Conservation (phyloP, 2,888 invertebrate genomes). For the Marronus borbonicus region DNA sequence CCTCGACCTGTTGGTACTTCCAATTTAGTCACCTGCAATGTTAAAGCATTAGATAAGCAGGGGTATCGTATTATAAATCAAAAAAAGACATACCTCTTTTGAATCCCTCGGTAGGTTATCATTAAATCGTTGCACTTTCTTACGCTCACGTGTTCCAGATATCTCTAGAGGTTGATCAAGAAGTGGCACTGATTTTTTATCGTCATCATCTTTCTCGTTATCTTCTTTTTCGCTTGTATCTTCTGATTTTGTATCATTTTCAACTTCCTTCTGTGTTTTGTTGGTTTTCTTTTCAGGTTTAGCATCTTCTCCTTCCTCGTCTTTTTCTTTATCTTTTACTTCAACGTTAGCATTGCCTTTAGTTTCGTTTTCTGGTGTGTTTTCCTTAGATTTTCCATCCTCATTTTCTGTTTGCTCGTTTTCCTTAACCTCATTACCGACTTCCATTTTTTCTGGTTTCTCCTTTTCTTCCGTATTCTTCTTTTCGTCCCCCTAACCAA, state of each 20-base stretch:
- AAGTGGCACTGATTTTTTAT: constrained; percentile 63
- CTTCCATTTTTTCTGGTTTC: constrained; percentile 58
- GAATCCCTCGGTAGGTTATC: constrained; percentile 59
- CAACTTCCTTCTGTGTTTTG: constrained; percentile 50
- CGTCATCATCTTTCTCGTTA: constrained; percentile 61
- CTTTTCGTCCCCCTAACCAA: constrained; percentile 46
- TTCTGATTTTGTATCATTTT: constrained; percentile 50
- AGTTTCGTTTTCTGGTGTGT: constrained; percentile 49
- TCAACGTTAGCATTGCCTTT: constrained; percentile 15
- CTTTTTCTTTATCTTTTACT: constrained; percentile 58
- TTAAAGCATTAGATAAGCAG: neutral
- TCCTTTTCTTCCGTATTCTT: constrained; percentile 57
- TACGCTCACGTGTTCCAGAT: constrained; percentile 66
- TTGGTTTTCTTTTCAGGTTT: constrained; percentile 56
- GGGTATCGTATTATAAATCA: neutral
- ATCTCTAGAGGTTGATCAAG: constrained; percentile 67
- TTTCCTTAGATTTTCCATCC: constrained; percentile 57
- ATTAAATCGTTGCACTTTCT: constrained; percentile 66
- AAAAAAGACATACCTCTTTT: constrained; percentile 50
- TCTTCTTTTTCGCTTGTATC: constrained; percentile 59
- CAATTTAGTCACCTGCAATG: constrained; percentile 58
- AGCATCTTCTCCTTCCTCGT: constrained; percentile 58
- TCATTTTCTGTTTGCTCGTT: constrained; percentile 56
- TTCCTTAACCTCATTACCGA: constrained; percentile 60
- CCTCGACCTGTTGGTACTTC: constrained; percentile 77